These are phyloP conservation scores for Sclerodermus sp. DNA, from an alignment of 2,888 invertebrate genomes.

Conservation along the genomic window DNA sequence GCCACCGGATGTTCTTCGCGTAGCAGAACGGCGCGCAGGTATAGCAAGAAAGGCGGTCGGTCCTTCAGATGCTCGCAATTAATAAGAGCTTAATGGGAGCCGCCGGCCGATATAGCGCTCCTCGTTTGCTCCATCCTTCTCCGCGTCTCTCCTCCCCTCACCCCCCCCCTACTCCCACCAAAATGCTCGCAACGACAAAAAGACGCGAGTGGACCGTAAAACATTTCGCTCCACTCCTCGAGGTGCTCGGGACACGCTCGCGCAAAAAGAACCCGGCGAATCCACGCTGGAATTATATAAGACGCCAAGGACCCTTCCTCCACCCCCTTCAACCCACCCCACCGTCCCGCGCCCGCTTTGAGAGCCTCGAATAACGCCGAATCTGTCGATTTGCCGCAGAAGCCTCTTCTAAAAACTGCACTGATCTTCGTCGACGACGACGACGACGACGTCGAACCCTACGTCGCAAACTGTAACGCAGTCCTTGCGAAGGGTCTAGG, in stretches of 20 bases:
- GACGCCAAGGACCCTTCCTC: too few relatives aligned
- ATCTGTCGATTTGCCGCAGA: too few relatives aligned
- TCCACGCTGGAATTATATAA: too few relatives aligned
- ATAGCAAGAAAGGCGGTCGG: slow-evolving; percentile 53
- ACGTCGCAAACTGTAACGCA: too few relatives aligned
- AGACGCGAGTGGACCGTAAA: slow-evolving; percentile 40
- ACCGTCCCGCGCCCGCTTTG: too few relatives aligned
- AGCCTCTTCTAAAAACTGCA: too few relatives aligned
- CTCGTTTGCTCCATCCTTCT: slow-evolving; percentile 1
- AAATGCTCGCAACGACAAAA: slow-evolving; percentile 40
- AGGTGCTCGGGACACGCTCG: slow-evolving; percentile 38
- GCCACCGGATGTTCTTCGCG: too few relatives aligned
- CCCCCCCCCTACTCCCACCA: slow-evolving; percentile 21
- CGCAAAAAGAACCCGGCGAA: slow-evolving; percentile 36
- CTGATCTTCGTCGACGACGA: too few relatives aligned
- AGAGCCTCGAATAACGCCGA: too few relatives aligned
- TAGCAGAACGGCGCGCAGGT: slow-evolving; percentile 54
- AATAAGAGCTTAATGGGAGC: slow-evolving; percentile 56
- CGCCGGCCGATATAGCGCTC: slow-evolving; percentile 46
- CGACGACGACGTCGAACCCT: too few relatives aligned
- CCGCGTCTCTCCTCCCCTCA: slow-evolving; percentile 6
- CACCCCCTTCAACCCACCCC: too few relatives aligned
- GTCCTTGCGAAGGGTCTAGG: too few relatives aligned
- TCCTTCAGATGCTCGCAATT: slow-evolving; percentile 55
- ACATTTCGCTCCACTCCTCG: slow-evolving; percentile 42